Conservation (phyloP, 92 coral and sea anemone species). For the Actinostola sp. region DNA sequence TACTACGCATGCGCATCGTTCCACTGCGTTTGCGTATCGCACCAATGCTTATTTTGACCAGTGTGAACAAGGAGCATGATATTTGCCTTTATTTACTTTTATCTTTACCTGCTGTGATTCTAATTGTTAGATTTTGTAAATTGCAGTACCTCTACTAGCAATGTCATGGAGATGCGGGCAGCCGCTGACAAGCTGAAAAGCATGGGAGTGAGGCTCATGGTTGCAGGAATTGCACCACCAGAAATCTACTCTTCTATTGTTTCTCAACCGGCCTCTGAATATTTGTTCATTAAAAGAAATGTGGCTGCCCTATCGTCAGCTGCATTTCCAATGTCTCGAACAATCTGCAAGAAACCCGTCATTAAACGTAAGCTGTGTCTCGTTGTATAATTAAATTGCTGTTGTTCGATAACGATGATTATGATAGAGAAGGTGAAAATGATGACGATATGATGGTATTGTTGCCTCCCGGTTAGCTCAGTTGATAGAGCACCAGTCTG, state of each 20-base stretch:
- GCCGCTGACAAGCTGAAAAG: conserved; percentile 35
- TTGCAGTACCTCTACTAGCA: conserved; percentile 18
- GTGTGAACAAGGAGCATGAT: too few species aligned
- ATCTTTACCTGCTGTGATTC: too few species aligned
- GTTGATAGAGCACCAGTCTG: too few species aligned
- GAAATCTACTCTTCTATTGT: conserved; percentile 18
- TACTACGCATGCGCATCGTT: too few species aligned
- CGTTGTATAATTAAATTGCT: background rate
- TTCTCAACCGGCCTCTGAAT: conserved; percentile 18
- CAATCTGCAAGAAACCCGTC: conserved; percentile 15
- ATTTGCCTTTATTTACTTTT: too few species aligned
- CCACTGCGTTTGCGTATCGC: too few species aligned
- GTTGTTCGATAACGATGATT: too few species aligned
- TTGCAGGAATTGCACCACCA: conserved; percentile 8
- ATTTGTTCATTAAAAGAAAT: background rate
- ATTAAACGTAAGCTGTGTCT: background rate
- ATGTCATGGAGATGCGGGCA: conserved; percentile 2
- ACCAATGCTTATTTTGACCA: too few species aligned
- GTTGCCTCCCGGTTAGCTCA: too few species aligned
- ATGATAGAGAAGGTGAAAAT: too few species aligned
- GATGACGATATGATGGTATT: too few species aligned
- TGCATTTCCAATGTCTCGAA: conserved; percentile 22
- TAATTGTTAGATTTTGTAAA: background rate
- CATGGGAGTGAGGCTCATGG: conserved; percentile 35
- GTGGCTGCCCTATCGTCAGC: background rate